Evolutionary conservation across 2,888 invertebrate species (phyloP), one percentile per base, ranked within the genome.

Genomic region (Orthonevra nobilis): DNA sequence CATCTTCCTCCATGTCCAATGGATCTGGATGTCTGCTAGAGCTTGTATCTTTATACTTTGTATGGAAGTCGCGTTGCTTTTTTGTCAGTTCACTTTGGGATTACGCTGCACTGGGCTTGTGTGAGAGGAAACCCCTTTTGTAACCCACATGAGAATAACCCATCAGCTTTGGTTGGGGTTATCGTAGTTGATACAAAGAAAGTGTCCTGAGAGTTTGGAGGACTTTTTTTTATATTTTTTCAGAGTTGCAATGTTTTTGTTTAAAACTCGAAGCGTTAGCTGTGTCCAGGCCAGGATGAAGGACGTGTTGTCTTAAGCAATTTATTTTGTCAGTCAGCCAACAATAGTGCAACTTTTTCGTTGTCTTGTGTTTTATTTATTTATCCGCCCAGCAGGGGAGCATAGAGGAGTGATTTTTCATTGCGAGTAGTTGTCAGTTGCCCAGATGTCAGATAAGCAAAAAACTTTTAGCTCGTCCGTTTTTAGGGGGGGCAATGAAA

Each of bases 271-370:
- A 75, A 75, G 26, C 66, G 54, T 54, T 72, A 60, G 54, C 23
- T 66, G 54, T 64, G 77, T 77, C 77, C 77, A 66, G 68, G 46
- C 54, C 79, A 72, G 79, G 79, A 79, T 79, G 61, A 42, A 50
- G 61, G 60, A 79, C 79, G 79, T 79, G 79, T 79, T 79, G 79
- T 79, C 79, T 72, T 66, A 61, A 61, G 73, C 54, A 73, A 79
- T 79, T 73, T 79, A 79, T 79, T 79, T 79, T 79, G 79, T 79
- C 79, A 79, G 61, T 40, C 61, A 79, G 79, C 79, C 79, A 79
- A 61, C 60, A 69, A 32, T 44, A 40, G 58, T 42, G 66, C 73
- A 66, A 50, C 28, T 64, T 77, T 56, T 64, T 77, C 44, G 17
- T 26, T 28, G 7, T 58, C 40, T 50, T 61, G 60, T 61, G 60